These are phyloP conservation scores for Xenopus petersii DNA, from an alignment of 2,797 vertebrate species.

Conservation along the genomic window DNA sequence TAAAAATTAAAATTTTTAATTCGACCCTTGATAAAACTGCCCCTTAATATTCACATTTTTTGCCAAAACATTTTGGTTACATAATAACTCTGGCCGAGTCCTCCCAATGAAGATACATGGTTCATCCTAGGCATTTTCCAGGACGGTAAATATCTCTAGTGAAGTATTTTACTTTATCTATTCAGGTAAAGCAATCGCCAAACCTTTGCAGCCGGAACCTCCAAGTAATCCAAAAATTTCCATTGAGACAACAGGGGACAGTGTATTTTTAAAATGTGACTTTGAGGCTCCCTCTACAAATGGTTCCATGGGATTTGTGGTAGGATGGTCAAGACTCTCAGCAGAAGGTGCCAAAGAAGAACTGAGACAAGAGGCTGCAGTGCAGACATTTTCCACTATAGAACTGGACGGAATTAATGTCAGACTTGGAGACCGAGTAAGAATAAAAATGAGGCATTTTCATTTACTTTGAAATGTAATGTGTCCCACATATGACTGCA, in stretches of 20 bases:
- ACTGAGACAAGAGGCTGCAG: slow-evolving; percentile 76
- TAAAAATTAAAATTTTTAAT: no score
- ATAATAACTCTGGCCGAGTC: no score
- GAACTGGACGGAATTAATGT: slow-evolving; percentile 88
- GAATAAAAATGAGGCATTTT: slow-evolving; percentile 37
- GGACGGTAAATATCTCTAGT: no score
- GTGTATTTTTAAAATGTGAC: slow-evolving; percentile 74
- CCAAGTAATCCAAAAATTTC: slow-evolving; percentile 65
- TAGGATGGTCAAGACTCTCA: slow-evolving; percentile 82
- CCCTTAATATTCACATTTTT: no score
- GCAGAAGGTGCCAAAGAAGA: slow-evolving; percentile 77
- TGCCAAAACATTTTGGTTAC: no score
- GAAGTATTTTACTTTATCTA: slow-evolving; percentile 10
- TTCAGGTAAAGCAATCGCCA: slow-evolving; percentile 49
- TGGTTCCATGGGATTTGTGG: slow-evolving; percentile 72
- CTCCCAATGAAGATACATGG: no score
- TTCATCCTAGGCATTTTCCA: no score
- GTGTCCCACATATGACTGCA: no score
- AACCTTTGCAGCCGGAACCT: slow-evolving; percentile 60
- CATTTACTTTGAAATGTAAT: neutral
- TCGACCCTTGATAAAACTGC: no score
- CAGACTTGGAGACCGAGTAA: slow-evolving; percentile 83
- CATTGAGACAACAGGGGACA: slow-evolving; percentile 64
- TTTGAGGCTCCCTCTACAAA: slow-evolving; percentile 67
- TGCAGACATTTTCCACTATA: slow-evolving; percentile 72